Evolutionary conservation across 2,113 vertebrate genomes (phyloP), one percentile per base, ranked within the genome.

Genomic region (Vidua macroura): DNA sequence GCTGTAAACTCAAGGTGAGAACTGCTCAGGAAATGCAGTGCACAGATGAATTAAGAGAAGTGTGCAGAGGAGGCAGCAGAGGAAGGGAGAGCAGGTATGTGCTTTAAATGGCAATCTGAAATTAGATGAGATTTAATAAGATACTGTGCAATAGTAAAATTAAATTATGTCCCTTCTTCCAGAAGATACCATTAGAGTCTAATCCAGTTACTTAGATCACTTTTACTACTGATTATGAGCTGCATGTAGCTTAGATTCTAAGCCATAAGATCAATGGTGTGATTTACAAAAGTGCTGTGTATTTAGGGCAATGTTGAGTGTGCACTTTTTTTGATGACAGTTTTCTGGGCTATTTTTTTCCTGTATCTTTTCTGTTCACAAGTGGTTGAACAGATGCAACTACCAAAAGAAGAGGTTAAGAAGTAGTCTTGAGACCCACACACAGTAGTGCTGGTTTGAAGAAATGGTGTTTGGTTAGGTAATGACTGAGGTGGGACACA

Each of bases 51-150:
- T 88, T 69, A 46, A 92, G 55, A n/a, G 56, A 13, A 66, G 15
- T 10, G 9, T 49, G 28, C n/a, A 53, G 35, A 87, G 25, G n/a
- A 93, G 46, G 39, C 70, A 88, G 82, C 1, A 11, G 70, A 70
- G 39, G 56, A n/a, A 89, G 37, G 43, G 43, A 67, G 60, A 72
- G 18, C n/a, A 41, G 18, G 33, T 62, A n/a, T 2, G 1, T 83
- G 25, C 58, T 72, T 93, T 90, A 82, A 93, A 80, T 62, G 53
- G 28, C 37, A 69, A 11, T 19, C 37, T 85, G 63, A 67, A 93
- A 53, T 88, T 62, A 70, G 63, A 85, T 92, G 43, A 66, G 46
- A 48, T 86, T 96, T 88, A 92, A 94, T 83, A 83, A 83, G 79
- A 24, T 66, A 43, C 23, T 46, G 10, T 80, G 43, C 78, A 96